Evolutionary conservation across 2,888 invertebrate genomes (phyloP).

Genomic region (Agrochola lota): DNA sequence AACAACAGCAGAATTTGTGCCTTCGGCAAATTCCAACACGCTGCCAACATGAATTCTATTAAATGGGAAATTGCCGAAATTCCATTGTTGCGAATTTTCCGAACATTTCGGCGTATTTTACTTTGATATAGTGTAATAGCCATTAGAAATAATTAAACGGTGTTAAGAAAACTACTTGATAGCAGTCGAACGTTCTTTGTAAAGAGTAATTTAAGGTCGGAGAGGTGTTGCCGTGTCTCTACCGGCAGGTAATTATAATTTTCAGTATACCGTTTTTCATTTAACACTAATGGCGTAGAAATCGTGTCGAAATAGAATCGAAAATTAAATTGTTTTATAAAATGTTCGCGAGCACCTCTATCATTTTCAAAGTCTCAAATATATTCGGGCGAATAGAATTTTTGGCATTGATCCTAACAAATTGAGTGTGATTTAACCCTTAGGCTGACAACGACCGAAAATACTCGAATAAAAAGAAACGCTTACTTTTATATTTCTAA

Average conservation of each 20-base stretch:
- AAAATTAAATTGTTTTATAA: conserved; percentile 34
- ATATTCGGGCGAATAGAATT: conserved; percentile 39
- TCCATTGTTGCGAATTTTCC: conserved; percentile 65
- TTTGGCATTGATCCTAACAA: conserved; percentile 53
- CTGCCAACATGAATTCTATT: conserved; percentile 69
- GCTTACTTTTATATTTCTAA: not conserved
- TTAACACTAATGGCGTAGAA: conserved; percentile 5
- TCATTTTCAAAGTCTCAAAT: conserved; percentile 29
- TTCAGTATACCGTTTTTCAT: conserved; percentile 17
- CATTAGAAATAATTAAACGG: conserved; percentile 63
- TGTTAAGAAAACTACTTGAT: conserved; percentile 51
- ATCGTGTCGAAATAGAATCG: conserved; percentile 1
- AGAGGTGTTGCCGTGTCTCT: not conserved
- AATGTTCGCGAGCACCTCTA: conserved; percentile 13
- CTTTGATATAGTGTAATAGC: conserved; percentile 65
- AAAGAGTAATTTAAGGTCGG: conserved; percentile 15
- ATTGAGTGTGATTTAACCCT: conserved; percentile 39
- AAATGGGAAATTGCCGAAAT: conserved; percentile 67
- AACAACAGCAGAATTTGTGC: conserved; percentile 57
- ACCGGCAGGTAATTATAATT: conserved; percentile 30
- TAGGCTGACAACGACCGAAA: conserved; percentile 1
- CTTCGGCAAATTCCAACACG: conserved; percentile 66
- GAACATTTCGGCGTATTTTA: conserved; percentile 63
- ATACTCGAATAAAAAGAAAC: conserved; percentile 4
- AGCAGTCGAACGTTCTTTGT: conserved; percentile 22